Conservation (phyloP, 64 coral and sea anemone species). For the Cladopsammia gracilis region DNA sequence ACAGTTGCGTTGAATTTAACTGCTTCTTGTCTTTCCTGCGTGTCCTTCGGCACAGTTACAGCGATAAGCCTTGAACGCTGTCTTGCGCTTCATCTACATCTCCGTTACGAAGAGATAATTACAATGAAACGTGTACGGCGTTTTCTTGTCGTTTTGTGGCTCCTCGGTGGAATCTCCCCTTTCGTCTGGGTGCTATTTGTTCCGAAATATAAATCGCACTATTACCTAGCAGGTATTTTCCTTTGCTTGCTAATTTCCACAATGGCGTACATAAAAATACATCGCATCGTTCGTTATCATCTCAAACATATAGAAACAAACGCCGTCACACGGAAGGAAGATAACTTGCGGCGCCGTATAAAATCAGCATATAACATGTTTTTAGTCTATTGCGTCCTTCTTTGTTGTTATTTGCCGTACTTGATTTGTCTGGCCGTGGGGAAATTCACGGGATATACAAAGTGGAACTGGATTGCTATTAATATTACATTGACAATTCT, state of each 20-base stretch:
- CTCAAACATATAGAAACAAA: slow-evolving; percentile 30
- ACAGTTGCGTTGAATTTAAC: neutral
- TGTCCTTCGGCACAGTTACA: slow-evolving; percentile 60
- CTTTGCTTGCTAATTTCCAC: slow-evolving; percentile 42
- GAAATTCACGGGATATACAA: slow-evolving; percentile 4
- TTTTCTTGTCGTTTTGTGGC: slow-evolving; percentile 52
- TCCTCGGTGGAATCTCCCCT: slow-evolving; percentile 33
- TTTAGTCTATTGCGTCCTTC: slow-evolving; percentile 13
- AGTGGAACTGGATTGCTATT: slow-evolving; percentile 23
- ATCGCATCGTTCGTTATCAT: slow-evolving; percentile 48
- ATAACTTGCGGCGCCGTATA: neutral
- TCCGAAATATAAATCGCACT: slow-evolving; percentile 18
- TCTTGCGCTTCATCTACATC: slow-evolving; percentile 47
- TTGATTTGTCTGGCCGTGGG: neutral
- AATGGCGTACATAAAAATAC: slow-evolving; percentile 53
- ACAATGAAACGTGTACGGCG: slow-evolving; percentile 19
- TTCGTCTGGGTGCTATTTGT: slow-evolving; percentile 6
- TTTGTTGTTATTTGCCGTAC: slow-evolving; percentile 28
- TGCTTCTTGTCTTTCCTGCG: slow-evolving; percentile 5
- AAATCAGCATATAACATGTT: slow-evolving; percentile 38
- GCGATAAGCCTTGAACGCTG: slow-evolving; percentile 64
- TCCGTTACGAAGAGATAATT: slow-evolving; percentile 50
- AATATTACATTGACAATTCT: slow-evolving; percentile 19
- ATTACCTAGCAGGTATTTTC: neutral
- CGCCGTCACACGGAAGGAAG: neutral